Conservation (phyloP, 1,140 invertebrate genomes). For the Amphibalanus amphitrite region DNA sequence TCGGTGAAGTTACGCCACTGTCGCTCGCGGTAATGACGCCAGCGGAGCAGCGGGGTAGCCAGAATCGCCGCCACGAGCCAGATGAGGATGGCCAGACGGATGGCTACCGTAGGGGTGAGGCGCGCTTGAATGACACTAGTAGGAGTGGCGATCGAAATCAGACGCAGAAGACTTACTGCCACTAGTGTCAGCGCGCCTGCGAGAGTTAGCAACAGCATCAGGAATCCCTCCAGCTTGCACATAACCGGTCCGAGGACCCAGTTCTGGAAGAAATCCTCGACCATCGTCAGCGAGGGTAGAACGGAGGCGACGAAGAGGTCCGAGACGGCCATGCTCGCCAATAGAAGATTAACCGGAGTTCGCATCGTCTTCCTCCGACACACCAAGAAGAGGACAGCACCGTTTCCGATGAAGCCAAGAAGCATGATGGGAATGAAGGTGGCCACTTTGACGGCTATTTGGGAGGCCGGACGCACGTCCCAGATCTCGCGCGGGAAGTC, state of each 20-base stretch:
- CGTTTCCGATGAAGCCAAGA: background rate
- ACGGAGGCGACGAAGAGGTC: conserved; percentile 27
- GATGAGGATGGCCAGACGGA: background rate
- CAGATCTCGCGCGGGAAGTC: conserved; percentile 40
- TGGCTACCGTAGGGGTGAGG: background rate
- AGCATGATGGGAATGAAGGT: background rate
- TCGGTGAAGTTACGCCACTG: background rate
- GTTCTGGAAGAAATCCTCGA: conserved; percentile 50
- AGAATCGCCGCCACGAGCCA: background rate
- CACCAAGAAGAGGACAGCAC: background rate
- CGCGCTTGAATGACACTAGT: too few species aligned
- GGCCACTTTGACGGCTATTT: conserved; percentile 31
- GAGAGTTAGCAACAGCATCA: background rate
- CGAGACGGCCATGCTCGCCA: background rate
- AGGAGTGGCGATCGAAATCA: background rate
- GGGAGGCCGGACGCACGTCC: conserved; percentile 34
- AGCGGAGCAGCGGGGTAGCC: background rate
- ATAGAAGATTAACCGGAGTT: background rate
- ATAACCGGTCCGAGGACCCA: conserved; percentile 48
- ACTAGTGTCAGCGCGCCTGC: background rate
- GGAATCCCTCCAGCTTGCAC: conserved; percentile 25
- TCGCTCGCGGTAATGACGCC: background rate
- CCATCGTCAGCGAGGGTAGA: conserved; percentile 37
- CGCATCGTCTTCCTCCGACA: background rate
- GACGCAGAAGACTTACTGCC: background rate